A percentile compares a stretch with the other conserved stretches of the same genome.
phyloP scores from a whole-genome alignment of 2,113 vertebrate genomes.

The Ornithorhynchus anatinus region DNA sequence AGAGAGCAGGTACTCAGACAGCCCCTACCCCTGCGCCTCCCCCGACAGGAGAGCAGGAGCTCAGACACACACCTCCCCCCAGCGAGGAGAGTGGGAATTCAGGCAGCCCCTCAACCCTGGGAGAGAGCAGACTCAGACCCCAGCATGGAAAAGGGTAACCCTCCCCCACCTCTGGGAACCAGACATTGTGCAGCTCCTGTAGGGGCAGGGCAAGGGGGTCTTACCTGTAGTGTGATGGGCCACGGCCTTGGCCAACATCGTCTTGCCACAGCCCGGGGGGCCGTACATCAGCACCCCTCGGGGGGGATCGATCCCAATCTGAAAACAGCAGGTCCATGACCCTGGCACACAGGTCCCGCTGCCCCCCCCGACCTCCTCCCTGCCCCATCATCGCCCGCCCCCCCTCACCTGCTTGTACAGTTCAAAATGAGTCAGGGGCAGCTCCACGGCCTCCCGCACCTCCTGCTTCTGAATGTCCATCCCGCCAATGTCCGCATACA shows the following conservation, averaged over 20 bases:
- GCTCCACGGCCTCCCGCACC: conserved; percentile 92
- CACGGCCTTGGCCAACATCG: conserved; percentile 94
- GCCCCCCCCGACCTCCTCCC: background rate
- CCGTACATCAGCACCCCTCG: conserved; percentile 94
- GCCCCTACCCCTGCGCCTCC: too few species aligned
- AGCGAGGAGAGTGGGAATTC: background rate
- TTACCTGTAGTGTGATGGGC: conserved; percentile 94
- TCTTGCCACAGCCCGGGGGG: conserved; percentile 92
- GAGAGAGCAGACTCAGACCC: background rate
- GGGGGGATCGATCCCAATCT: conserved; percentile 95
- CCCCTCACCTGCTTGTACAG: conserved; percentile 89
- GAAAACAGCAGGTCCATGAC: background rate
- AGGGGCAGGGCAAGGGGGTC: fast-evolving
- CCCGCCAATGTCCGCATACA: conserved; percentile 93
- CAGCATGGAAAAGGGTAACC: background rate
- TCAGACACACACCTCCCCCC: background rate
- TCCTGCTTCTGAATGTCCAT: conserved; percentile 99
- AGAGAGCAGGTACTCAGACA: background rate
- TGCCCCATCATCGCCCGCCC: background rate
- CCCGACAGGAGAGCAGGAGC: background rate
- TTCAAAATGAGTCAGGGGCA: conserved; percentile 94
- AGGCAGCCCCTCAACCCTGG: background rate
- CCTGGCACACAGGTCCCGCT: fast-evolving
- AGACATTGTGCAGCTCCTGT: background rate
- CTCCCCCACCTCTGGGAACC: background rate